Evolutionary conservation across 2,888 invertebrate genomes (phyloP).

Genomic region (Fabriciana adippe): DNA sequence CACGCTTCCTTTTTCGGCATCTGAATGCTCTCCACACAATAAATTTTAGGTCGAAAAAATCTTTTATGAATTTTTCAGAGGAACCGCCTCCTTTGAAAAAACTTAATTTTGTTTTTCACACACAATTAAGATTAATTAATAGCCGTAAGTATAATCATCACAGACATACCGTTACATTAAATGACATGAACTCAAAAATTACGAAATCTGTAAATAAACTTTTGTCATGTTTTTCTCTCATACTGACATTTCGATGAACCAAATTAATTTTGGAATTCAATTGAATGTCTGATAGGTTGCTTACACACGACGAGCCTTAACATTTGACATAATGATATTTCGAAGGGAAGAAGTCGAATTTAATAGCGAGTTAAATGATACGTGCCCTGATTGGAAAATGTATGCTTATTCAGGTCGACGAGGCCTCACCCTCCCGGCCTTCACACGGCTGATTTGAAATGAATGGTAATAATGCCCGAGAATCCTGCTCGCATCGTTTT

Average conservation of each 20-base stretch:
- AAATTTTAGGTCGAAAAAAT: constrained; percentile 58
- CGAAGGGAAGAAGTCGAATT: constrained; percentile 80
- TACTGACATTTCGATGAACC: constrained; percentile 15
- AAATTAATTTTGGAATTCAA: constrained; percentile 32
- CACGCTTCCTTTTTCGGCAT: constrained; percentile 60
- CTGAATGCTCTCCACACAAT: constrained; percentile 74
- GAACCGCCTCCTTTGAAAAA: constrained; percentile 41
- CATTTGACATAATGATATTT: constrained; percentile 77
- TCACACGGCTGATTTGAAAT: constrained; percentile 81
- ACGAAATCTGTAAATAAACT: constrained; percentile 8
- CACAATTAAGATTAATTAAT: constrained; percentile 41
- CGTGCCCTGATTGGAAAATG: constrained; percentile 82
- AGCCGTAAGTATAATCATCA: constrained; percentile 31
- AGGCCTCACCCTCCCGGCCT: constrained; percentile 61
- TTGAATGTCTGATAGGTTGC: constrained; percentile 35
- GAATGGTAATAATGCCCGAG: constrained; percentile 81
- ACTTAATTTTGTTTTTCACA: constrained; percentile 39
- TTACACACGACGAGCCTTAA: constrained; percentile 55
- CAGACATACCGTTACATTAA: constrained; percentile 30
- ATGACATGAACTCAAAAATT: constrained; percentile 23
- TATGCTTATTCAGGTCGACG: constrained; percentile 81
- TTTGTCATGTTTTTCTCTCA: constrained; percentile 22
- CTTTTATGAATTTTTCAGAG: constrained; percentile 53
- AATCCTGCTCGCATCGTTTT: constrained; percentile 80
- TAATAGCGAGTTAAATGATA: constrained; percentile 83